A percentile compares a stretch with the other conserved stretches of the same genome.
These are phyloP conservation scores for Sitta europaea DNA, from an alignment of 2,113 vertebrate genomes.

Conservation along the genomic window DNA sequence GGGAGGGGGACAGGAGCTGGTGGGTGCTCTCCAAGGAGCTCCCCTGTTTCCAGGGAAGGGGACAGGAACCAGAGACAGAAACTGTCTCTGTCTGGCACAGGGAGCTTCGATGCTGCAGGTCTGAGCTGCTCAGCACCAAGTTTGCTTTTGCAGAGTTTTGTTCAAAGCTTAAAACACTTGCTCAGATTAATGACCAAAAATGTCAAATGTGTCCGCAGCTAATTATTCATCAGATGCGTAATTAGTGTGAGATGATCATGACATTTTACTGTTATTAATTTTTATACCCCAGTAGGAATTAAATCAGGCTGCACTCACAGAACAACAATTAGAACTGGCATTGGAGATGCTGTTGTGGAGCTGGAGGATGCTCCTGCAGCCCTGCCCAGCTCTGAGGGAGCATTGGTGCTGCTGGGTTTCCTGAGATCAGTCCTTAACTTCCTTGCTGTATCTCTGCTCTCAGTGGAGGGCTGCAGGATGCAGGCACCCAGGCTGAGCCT, in stretches of 20 bases:
- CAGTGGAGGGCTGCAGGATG: not conserved
- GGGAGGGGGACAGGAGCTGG: not conserved
- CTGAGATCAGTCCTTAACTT: not conserved
- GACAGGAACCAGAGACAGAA: not conserved
- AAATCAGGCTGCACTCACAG: constrained; percentile 36
- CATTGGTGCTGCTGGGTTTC: not conserved
- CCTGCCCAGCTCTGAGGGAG: not conserved
- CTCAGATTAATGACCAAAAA: constrained; percentile 91
- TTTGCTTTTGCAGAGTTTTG: constrained; percentile 20
- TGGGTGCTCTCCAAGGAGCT: not conserved
- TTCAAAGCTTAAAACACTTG: constrained; percentile 68
- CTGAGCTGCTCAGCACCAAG: not conserved
- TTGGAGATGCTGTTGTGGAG: not conserved
- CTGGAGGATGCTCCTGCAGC: not conserved
- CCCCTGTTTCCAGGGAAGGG: not conserved
- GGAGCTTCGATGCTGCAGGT: not conserved
- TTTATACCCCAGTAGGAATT: constrained; percentile 68
- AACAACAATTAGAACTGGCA: not conserved
- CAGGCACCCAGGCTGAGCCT: not conserved
- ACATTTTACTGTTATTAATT: constrained; percentile 88
- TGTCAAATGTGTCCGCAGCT: constrained; percentile 90
- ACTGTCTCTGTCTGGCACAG: too few species aligned
- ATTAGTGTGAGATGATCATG: constrained; percentile 88
- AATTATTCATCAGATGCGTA: constrained; percentile 95
- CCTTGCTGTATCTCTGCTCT: not conserved